These are phyloP conservation scores for Emys orbicularis DNA, from an alignment of 2,797 vertebrate species.

Conservation along the genomic window DNA sequence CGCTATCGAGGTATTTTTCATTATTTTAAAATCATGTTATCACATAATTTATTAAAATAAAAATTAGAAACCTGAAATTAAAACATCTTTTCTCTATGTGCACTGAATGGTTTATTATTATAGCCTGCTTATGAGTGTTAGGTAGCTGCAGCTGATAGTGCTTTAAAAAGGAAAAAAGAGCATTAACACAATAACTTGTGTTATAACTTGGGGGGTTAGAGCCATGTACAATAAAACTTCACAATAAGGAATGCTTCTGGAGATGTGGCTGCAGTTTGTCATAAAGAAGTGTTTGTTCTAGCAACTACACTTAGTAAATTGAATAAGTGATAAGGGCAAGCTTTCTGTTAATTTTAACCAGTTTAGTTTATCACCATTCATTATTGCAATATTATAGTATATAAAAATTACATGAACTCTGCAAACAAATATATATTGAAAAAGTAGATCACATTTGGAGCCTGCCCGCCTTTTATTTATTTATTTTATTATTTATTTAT, in stretches of 20 bases:
- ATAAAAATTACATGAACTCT: neutral
- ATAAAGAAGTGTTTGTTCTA: neutral
- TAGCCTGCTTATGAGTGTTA: neutral
- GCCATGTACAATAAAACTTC: neutral
- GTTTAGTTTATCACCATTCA: neutral
- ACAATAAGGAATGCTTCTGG: neutral
- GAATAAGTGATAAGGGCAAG: neutral
- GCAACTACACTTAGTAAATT: neutral
- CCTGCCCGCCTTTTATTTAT: neutral
- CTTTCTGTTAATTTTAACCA: neutral
- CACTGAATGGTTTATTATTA: neutral
- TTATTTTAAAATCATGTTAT: neutral
- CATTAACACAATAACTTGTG: neutral
- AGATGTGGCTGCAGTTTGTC: neutral
- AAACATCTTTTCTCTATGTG: neutral
- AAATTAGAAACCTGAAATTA: neutral
- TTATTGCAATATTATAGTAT: neutral
- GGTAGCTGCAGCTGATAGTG: neutral
- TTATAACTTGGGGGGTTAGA: neutral
- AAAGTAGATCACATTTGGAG: neutral
- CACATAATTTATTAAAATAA: neutral
- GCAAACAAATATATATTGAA: neutral
- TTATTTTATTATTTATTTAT: constrained; percentile 9
- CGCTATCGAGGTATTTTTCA: neutral
- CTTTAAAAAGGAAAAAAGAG: neutral